Base-by-base conservation (phyloP, 2,888 invertebrate genomes). In the Perithous albicinctus region DNA sequence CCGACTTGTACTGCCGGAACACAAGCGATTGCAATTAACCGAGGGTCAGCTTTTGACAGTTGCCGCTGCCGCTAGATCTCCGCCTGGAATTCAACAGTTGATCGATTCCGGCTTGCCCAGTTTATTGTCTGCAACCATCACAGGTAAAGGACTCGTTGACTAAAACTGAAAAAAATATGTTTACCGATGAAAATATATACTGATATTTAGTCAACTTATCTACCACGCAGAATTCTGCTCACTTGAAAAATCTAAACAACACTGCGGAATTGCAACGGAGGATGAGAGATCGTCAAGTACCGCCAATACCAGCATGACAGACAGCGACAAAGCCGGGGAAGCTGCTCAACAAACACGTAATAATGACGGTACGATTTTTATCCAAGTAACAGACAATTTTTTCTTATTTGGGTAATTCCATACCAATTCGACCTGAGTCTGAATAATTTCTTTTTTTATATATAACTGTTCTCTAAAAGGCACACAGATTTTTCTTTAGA, bases 41-140 rank as follows among this genome's bases (percentile, higher is more conserved):
- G 94, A 95, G 81, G 94, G 95, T 70, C 96, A 96, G 91, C 93
- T 98, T 85, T 94, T 96, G 88, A 97, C 96, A 1, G 94, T 97
- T 26, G 97, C 97, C 0, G 94, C 96, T 84, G 96, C 96, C 6
- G 96, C 97, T 87, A 95, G 97, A 93, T 98, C 98, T 1, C 95
- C 96, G 0, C 94, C 95, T 26, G 96, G 97, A 69, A 95, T 97
- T 18, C 95, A 95, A 87, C 95, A 96, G 87, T 93, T 98, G 83
- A 94, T 98, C 78, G 96, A 96, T 91, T 97, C 97, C 0, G 95
- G 96, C 29, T 94, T 97, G 75, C 96, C 96, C 0, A 94, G 94
- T 75, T 91, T 95, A 43, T 92, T 96, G 26, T 95, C 95, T 10
- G 93, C 94, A 74, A 95, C 95, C 2, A 95, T 97, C 59, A 88